phyloP scores from a whole-genome alignment of 2,797 vertebrate genomes.

The Adrianichthys oophorus region DNA sequence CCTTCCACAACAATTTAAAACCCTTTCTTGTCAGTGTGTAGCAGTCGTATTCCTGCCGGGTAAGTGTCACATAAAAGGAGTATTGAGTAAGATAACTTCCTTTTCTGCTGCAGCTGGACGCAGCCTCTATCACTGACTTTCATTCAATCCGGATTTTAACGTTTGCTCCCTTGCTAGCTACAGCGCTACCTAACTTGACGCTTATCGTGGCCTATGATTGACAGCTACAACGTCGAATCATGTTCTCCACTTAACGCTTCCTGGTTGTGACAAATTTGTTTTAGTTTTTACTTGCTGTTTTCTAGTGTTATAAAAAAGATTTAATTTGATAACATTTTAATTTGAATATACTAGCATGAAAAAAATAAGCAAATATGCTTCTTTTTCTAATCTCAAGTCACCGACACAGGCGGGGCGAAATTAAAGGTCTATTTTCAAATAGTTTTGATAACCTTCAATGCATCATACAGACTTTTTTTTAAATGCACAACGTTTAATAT shows the following conservation, averaged over 20 bases:
- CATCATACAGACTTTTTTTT: no score
- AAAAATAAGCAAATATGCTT: no score
- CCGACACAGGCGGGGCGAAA: no score
- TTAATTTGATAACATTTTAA: no score
- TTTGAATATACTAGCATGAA: no score
- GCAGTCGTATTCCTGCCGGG: background rate
- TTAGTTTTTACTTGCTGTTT: no score
- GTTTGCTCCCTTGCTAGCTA: constrained; percentile 33
- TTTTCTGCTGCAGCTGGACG: constrained; percentile 17
- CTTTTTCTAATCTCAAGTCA: no score
- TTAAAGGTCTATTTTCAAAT: no score
- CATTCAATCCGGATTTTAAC: constrained; percentile 67
- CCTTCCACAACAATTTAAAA: constrained; percentile 34
- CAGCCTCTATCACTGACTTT: constrained; percentile 59
- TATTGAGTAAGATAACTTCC: constrained; percentile 6
- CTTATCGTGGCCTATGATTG: constrained; percentile 21
- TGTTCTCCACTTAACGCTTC: background rate
- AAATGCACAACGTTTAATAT: no score
- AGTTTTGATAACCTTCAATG: no score
- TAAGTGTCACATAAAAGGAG: background rate
- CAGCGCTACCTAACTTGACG: constrained; percentile 43
- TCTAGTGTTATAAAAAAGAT: no score
- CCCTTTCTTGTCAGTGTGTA: constrained; percentile 13
- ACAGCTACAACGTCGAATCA: constrained; percentile 41
- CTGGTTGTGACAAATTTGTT: background rate